Conservation (phyloP, 2,113 vertebrate species). For the Bubalus kerabau region DNA sequence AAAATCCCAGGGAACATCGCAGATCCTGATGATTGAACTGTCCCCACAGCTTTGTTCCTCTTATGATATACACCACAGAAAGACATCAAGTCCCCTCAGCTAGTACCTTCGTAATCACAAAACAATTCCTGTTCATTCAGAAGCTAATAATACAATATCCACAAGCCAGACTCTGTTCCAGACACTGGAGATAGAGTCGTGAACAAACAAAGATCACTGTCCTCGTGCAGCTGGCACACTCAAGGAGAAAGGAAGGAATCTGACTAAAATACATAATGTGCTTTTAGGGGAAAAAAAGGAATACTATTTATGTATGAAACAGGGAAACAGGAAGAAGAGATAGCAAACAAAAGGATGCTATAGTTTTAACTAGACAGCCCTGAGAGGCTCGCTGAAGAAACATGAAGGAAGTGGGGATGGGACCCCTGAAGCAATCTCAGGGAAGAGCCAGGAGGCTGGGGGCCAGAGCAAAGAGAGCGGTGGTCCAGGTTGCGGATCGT, state of each 20-base stretch:
- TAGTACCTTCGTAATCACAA: neutral
- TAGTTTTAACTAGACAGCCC: neutral
- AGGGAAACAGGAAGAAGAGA: neutral
- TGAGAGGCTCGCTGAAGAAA: neutral
- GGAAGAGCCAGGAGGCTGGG: neutral
- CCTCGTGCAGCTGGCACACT: accelerated
- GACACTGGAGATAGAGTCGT: neutral
- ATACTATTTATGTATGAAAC: neutral
- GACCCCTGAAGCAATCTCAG: neutral
- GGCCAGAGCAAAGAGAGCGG: neutral
- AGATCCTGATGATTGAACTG: too few species aligned
- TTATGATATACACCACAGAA: neutral
- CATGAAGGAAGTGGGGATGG: neutral
- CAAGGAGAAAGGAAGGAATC: neutral
- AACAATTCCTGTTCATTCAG: neutral
- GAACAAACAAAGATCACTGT: neutral
- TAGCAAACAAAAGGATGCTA: neutral
- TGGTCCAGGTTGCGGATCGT: accelerated
- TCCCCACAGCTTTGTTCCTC: neutral
- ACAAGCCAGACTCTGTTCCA: neutral
- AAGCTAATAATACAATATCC: neutral
- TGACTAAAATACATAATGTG: neutral
- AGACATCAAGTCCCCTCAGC: neutral
- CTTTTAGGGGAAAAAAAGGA: neutral
- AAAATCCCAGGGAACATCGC: neutral